Evolutionary conservation across 2,888 invertebrate species (phyloP).

Genomic region (Polyommatus icarus): DNA sequence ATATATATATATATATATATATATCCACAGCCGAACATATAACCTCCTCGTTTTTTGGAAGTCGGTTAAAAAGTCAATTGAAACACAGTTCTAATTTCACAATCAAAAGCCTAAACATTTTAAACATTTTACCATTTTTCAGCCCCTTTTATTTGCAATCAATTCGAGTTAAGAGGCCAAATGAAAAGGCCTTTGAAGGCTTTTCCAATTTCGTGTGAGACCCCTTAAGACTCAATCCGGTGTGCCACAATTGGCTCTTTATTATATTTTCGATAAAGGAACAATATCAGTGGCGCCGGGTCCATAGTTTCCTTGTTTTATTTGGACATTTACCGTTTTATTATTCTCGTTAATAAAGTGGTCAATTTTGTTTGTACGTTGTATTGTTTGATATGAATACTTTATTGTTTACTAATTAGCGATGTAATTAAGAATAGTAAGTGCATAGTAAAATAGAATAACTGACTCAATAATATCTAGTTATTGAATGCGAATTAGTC

Average conservation of each 20-base stretch:
- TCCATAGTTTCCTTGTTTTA: neutral
- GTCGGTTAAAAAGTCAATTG: neutral
- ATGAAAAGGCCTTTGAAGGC: slow-evolving; percentile 23
- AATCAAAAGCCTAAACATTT: neutral
- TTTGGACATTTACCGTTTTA: slow-evolving; percentile 1
- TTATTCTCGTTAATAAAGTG: slow-evolving; percentile 2
- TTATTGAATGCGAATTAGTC: too few relatives aligned
- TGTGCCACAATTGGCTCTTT: slow-evolving; percentile 12
- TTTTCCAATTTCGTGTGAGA: slow-evolving; percentile 24
- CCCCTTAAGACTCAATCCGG: slow-evolving; percentile 8
- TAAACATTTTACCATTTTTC: slow-evolving; percentile 2
- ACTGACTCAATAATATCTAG: too few relatives aligned
- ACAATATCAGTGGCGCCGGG: slow-evolving; percentile 1
- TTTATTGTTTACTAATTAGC: neutral
- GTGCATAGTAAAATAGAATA: too few relatives aligned
- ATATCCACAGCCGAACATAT: too few relatives aligned
- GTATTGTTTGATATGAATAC: neutral
- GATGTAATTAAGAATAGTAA: neutral
- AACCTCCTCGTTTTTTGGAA: too few relatives aligned
- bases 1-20: too few relatives aligned
- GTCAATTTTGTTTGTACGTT: neutral
- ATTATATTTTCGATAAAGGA: slow-evolving; percentile 17
- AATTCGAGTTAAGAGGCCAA: slow-evolving; percentile 24
- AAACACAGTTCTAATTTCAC: neutral
- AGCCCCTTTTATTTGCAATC: slow-evolving; percentile 24